Conservation (phyloP, 35 echinoderm and acorn worm genomes). For the Lytechinus pictus region DNA sequence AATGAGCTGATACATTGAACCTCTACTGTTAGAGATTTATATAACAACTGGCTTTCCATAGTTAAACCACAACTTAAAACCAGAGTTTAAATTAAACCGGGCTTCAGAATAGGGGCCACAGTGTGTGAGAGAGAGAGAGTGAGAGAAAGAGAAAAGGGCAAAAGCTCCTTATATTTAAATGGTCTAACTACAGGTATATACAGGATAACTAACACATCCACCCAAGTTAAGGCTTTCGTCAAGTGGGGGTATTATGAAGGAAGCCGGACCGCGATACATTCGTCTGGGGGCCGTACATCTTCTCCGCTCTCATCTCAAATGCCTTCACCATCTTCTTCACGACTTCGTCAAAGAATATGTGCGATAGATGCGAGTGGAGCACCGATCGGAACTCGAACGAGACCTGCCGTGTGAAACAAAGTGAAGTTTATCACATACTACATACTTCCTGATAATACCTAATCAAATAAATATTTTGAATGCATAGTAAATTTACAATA, state of each 20-base stretch:
- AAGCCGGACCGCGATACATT: constrained; percentile 48
- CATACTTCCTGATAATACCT: background rate
- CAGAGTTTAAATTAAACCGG: too few species aligned
- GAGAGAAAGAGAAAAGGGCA: background rate
- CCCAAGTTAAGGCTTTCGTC: background rate
- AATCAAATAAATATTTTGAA: too few species aligned
- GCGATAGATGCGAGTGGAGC: constrained; percentile 88
- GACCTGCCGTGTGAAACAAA: constrained; percentile 66
- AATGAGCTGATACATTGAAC: too few species aligned
- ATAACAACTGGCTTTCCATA: too few species aligned
- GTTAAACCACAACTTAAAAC: too few species aligned
- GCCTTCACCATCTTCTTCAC: constrained; percentile 99
- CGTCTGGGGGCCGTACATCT: constrained; percentile 74
- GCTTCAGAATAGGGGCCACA: too few species aligned
- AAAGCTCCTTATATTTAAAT: background rate
- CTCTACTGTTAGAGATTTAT: too few species aligned
- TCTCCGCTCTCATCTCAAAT: constrained; percentile 86
- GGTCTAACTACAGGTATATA: constrained; percentile 9
- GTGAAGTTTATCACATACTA: background rate
- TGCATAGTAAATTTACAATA: too few species aligned
- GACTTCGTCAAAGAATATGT: constrained; percentile 97
- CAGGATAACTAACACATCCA: background rate
- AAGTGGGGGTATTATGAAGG: constrained; percentile 36
- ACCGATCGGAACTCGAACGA: constrained; percentile 96
- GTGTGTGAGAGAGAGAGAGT: too few species aligned